A percentile compares a stretch with the other conserved stretches of the same genome.
Conservation (phyloP, 2,113 vertebrate species). For the Camelus bactrianus region DNA sequence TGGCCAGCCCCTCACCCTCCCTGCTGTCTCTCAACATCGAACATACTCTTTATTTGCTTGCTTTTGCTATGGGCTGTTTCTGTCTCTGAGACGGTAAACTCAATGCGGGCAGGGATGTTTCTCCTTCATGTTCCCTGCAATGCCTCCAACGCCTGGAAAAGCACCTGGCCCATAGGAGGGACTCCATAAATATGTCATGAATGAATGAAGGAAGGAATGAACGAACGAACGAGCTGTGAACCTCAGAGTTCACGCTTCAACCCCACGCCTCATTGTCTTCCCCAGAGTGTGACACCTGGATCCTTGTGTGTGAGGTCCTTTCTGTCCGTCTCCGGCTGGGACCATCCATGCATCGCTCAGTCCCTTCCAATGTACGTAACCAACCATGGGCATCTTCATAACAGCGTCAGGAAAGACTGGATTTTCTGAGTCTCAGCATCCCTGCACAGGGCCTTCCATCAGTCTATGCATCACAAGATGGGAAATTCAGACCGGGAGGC, state of each 20-base stretch:
- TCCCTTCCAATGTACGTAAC: not conserved
- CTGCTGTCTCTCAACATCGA: not conserved
- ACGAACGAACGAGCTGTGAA: not conserved
- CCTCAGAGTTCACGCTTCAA: not conserved
- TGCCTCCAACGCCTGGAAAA: not conserved
- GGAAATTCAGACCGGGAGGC: accelerated
- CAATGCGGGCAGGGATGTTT: not conserved
- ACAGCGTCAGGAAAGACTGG: not conserved
- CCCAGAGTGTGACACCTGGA: accelerated
- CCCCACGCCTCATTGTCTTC: not conserved
- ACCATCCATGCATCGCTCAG: not conserved
- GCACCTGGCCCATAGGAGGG: not conserved
- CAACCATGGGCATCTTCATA: not conserved
- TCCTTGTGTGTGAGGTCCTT: not conserved
- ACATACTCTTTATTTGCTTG: not conserved
- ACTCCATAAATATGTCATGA: not conserved
- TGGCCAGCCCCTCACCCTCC: accelerated
- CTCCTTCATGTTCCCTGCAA: not conserved
- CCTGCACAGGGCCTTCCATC: not conserved
- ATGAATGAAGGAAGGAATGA: accelerated
- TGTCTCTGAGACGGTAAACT: not conserved
- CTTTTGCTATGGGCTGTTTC: not conserved
- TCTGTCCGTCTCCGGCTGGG: not conserved
- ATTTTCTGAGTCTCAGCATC: not conserved
- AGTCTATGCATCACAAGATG: accelerated